phyloP scores from a whole-genome alignment of 2,888 invertebrate species.

The Eupithecia inturbata region DNA sequence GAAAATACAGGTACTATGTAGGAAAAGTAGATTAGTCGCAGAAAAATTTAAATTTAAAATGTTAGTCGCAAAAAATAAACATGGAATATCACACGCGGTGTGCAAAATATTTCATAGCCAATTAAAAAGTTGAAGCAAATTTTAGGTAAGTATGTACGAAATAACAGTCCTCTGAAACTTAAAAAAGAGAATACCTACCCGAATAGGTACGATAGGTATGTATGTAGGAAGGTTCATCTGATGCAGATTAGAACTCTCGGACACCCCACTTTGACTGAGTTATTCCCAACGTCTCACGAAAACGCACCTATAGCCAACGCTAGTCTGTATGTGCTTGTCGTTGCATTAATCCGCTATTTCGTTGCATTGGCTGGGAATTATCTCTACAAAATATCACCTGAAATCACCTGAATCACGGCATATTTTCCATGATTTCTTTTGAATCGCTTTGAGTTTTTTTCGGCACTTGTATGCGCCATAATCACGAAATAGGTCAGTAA shows the following conservation, averaged over 20 bases:
- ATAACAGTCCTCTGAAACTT: not conserved
- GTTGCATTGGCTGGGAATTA: not conserved
- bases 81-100: not conserved
- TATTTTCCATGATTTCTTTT: not conserved
- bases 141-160: not conserved
- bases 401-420: not conserved
- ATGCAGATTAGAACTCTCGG: not conserved
- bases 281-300: too few relatives aligned
- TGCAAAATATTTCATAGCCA: conserved; percentile 33
- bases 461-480: not conserved
- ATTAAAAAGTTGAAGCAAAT: conserved; percentile 44
- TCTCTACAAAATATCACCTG: not conserved
- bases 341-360: not conserved
- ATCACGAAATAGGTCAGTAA: not conserved
- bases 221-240: not conserved
- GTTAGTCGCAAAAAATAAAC: not conserved
- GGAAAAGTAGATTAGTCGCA: not conserved
- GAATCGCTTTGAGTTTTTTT: not conserved
- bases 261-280: not conserved
- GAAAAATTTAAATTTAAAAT: not conserved
- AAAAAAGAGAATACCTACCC: conserved; percentile 38
- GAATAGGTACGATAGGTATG: not conserved
- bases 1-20: not conserved
- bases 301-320: too few relatives aligned
- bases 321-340: not conserved